These are phyloP conservation scores for Simalia tracyae DNA, from an alignment of 2,797 vertebrate species.

Conservation along the genomic window DNA sequence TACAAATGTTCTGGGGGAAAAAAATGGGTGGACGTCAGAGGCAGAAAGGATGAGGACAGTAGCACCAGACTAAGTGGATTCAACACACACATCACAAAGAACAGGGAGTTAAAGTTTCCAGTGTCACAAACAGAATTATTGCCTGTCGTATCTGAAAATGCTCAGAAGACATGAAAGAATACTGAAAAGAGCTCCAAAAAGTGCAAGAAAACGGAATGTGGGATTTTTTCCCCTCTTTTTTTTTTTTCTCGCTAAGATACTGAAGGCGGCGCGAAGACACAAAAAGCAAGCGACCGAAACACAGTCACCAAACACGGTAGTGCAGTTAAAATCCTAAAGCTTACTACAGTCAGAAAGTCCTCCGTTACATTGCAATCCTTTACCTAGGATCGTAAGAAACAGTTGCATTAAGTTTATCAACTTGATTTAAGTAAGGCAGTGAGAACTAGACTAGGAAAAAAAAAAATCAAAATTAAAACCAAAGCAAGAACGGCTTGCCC, in stretches of 20 bases:
- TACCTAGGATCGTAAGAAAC: constrained; percentile 76
- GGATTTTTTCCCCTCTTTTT: constrained; percentile 30
- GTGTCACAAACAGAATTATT: constrained; percentile 86
- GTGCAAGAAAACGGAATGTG: constrained; percentile 80
- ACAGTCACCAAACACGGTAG: constrained; percentile 83
- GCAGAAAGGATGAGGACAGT: constrained; percentile 64
- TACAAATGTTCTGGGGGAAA: constrained; percentile 81
- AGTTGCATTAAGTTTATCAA: constrained; percentile 82
- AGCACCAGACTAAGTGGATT: constrained; percentile 82
- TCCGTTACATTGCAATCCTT: constrained; percentile 73
- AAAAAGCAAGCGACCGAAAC: constrained; percentile 80
- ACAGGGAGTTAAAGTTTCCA: constrained; percentile 77
- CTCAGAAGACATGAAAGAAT: constrained; percentile 76
- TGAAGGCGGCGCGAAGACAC: constrained; percentile 79
- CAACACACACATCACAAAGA: constrained; percentile 82
- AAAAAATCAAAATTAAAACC: neutral
- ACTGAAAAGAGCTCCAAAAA: constrained; percentile 70
- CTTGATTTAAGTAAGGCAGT: constrained; percentile 87
- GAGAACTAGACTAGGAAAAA: constrained; percentile 78
- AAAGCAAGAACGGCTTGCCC: constrained; percentile 78
- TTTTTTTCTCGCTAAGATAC: constrained; percentile 77
- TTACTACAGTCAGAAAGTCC: constrained; percentile 80
- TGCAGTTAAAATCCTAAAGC: constrained; percentile 83
- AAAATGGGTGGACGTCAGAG: constrained; percentile 75
- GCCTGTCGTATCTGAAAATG: constrained; percentile 81